Evolutionary conservation across 2,113 vertebrate species (phyloP), one percentile per base, ranked within the genome.

Genomic region (Cathartes aura): DNA sequence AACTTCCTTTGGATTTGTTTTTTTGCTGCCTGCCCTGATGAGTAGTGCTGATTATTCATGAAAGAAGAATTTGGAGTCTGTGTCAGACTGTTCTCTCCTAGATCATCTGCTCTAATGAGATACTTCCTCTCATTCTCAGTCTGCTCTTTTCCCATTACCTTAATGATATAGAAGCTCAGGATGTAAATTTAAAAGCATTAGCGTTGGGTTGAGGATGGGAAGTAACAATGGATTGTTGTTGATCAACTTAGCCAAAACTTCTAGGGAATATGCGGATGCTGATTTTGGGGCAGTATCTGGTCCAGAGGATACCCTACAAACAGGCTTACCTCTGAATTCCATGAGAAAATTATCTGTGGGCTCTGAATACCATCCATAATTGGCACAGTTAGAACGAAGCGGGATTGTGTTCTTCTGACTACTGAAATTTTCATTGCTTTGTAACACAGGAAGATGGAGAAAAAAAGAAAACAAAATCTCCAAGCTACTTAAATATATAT

Each of bases 61-160:
- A 29, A 62, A 86, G 74, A 94, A 85, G 82, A 76, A 91, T 82
- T 47, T 88, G 88, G 32, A 79, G n/a, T 29, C 79, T 26, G 16
- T 76, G 91, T 93, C 63, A 82, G 68, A 30, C 23, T 12, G 2
- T 67, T 71, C 47, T 80, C n/a, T 96, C 45, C 50, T 67, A 29
- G 52, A 64, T 87, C 82, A 89, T 47, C 67, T 89, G 16, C 60
- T 87, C 43, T 95, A 91, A 94, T 87, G 73, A 94, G 87, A 40
- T 62, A 92, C 59, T 93, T 96, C 94, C 87, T 93, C 72, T 90
- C 40, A 23, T 85, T 82, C 23, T 60, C 55, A 55, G 20, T 43
- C 63, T 83, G 55, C 85, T 89, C 23, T 70, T 90, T 66, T 45
- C 32, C 20, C 17, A 67, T 84, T 90, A 74, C 52, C 34, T 55